Evolutionary conservation across 1,140 invertebrate species (phyloP), one percentile per base, ranked within the genome.

Genomic region (Bombus fervidus): DNA sequence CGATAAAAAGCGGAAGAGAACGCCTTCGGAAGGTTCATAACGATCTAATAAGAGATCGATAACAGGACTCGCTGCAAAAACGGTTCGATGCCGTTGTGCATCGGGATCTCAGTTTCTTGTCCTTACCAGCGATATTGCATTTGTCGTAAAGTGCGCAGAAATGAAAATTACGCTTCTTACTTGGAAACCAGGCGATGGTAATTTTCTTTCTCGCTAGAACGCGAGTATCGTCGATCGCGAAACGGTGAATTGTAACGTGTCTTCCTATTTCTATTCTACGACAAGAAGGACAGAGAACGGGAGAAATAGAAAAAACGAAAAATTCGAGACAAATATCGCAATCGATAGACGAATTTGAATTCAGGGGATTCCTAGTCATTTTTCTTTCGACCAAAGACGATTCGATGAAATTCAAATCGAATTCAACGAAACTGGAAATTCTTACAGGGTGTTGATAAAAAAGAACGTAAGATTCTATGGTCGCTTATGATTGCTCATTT

Each of bases 1-100:
- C 5, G 2, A 59, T 41, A 78, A 84, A 79, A 79, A 84, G 18
- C n/a, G 39, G 37, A 59, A n/a, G 53, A 84, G 75, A 84, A 79
- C 41, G 82, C 47, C 47, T 83, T 78, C 12, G 9, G 66, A 47
- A 57, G 62, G 43, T 71, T 84, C 64, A 39, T 59, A 79, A 79
- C 82, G 75, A 84, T 79, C 64, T 68, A 84, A 84, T 79, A 71
- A 71, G 43, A 78, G 66, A 83, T 83, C 75, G 74, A 83, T 83
- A 83, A 78, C 81, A 83, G 73, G 34, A 83, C 74, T 83, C 37
- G 47, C 0, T 0, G 66, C 8, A 62, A 71, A 59, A 75, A 84
- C 57, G 4, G 6, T 15, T 31, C 66, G 64, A 59, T 84, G 75
- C 82, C 82, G 82, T 84, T 84, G 64, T 15, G 47, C 47, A 68